phyloP scores from a whole-genome alignment of 2,888 invertebrate genomes.

The Seira musarum region DNA sequence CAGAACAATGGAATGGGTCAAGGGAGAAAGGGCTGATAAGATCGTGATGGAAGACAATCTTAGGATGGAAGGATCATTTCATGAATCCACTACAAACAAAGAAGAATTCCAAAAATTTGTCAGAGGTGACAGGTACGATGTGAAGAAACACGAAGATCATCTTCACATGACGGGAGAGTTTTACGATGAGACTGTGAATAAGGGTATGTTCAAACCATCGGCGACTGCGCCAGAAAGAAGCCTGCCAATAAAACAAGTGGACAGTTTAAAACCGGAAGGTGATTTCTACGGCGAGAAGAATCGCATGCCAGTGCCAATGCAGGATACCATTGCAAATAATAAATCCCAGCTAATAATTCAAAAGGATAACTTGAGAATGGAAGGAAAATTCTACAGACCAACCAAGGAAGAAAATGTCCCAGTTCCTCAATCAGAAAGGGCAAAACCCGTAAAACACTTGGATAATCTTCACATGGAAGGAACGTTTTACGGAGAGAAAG shows the following conservation, averaged over 20 bases:
- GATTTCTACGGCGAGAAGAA: conserved; percentile 74
- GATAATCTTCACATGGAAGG: conserved; percentile 77
- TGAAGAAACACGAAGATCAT: conserved; percentile 74
- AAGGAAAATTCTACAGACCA: conserved; percentile 74
- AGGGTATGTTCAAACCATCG: neutral
- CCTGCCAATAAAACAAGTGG: conserved; percentile 27
- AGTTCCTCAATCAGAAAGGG: conserved; percentile 74
- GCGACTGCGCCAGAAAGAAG: conserved; percentile 73
- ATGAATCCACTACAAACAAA: neutral
- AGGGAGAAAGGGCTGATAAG: conserved; percentile 72
- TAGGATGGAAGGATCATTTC: conserved; percentile 76
- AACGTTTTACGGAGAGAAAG: conserved; percentile 76
- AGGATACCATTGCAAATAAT: conserved; percentile 74
- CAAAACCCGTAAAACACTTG: conserved; percentile 74
- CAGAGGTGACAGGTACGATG: conserved; percentile 71
- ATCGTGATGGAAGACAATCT: conserved; percentile 77
- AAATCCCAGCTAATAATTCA: no score
- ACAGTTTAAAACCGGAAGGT: conserved; percentile 43
- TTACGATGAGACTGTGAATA: conserved; percentile 64
- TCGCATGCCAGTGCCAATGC: conserved; percentile 72
- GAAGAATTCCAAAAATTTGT: neutral
- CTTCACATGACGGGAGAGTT: conserved; percentile 78
- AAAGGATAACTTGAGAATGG: conserved; percentile 72
- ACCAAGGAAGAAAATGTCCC: conserved; percentile 1
- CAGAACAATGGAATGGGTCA: conserved; percentile 71